Evolutionary conservation across 1,140 invertebrate genomes (phyloP).

Genomic region (Macrocentrus cingulum): DNA sequence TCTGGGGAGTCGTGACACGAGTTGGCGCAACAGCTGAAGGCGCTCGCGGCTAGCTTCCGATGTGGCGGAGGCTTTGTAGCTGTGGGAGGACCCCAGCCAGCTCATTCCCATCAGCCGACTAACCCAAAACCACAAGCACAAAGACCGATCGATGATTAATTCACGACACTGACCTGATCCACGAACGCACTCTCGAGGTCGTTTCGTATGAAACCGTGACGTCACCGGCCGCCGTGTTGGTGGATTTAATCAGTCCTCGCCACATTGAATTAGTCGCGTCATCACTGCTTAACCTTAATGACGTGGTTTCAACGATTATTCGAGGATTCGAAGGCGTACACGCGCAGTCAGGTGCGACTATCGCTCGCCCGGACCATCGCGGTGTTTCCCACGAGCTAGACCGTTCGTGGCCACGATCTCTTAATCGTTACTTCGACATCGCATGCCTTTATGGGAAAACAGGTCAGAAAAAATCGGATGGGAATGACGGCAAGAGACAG

Average conservation of each 20-base stretch:
- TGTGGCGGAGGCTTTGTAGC: constrained; percentile 14
- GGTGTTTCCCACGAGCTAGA: constrained; percentile 43
- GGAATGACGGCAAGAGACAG: neutral
- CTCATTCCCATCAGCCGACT: constrained; percentile 52
- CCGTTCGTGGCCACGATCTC: constrained; percentile 39
- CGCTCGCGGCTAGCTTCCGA: constrained; percentile 32
- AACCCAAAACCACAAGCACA: too few species aligned
- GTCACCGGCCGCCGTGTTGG: too few species aligned
- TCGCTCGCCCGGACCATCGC: constrained; percentile 37
- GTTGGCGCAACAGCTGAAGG: constrained; percentile 34
- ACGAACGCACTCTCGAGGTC: too few species aligned
- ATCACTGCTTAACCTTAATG: constrained; percentile 56
- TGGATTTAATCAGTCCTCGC: constrained; percentile 5
- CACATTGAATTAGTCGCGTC: constrained; percentile 24
- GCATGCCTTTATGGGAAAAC: constrained; percentile 12
- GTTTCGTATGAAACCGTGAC: too few species aligned
- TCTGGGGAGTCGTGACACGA: constrained; percentile 38
- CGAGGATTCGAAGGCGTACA: constrained; percentile 31
- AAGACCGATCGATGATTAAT: neutral
- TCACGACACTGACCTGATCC: neutral
- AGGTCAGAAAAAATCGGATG: constrained; percentile 11
- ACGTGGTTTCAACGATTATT: constrained; percentile 57
- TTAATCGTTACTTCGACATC: constrained; percentile 48
- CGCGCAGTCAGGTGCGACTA: constrained; percentile 28
- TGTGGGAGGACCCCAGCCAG: constrained; percentile 53